These are phyloP conservation scores for Mantis religiosa DNA, from an alignment of 2,888 invertebrate species.

Conservation along the genomic window DNA sequence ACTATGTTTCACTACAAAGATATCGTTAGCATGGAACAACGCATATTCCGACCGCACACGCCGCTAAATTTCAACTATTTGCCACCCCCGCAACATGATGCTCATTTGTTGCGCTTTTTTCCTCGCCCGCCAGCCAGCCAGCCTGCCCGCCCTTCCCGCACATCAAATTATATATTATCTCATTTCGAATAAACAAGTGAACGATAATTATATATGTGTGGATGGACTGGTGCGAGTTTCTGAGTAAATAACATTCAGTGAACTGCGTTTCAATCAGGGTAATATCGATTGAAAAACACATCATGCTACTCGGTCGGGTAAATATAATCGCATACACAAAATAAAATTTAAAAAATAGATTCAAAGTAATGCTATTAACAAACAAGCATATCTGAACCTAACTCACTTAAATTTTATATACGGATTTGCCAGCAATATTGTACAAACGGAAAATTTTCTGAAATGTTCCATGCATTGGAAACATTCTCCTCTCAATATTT, in stretches of 20 bases:
- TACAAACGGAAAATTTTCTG: no score
- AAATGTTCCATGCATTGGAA: no score
- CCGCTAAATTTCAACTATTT: not conserved
- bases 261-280: not conserved
- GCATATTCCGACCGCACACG: not conserved
- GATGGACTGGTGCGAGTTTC: not conserved
- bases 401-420: no score
- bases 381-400: no score
- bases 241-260: not conserved
- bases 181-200: not conserved
- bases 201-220: not conserved
- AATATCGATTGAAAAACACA: not conserved
- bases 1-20: conserved; percentile 7
- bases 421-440: no score
- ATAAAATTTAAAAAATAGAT: no score
- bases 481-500: no score
- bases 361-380: no score
- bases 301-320: not conserved
- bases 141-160: not conserved
- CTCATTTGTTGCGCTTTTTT: not conserved
- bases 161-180: conserved; percentile 12
- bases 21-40: not conserved
- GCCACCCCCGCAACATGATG: not conserved
- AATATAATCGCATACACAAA: not conserved
- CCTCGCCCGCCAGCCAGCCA: not conserved